phyloP scores from a whole-genome alignment of 2,797 vertebrate genomes.

The Pogoniulus pusillus region DNA sequence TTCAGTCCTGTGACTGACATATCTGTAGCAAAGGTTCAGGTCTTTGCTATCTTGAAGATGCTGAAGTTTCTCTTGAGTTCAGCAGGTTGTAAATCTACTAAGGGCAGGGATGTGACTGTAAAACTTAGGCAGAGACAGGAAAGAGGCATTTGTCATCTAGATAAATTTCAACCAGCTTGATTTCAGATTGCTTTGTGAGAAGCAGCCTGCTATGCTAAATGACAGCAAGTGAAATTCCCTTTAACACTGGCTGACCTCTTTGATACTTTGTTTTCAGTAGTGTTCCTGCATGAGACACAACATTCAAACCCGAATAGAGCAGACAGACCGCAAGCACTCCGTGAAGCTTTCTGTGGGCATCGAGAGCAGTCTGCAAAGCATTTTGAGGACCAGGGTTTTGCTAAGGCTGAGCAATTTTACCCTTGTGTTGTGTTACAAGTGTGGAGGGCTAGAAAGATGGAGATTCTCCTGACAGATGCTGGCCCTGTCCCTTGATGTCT shows the following conservation, averaged over 20 bases:
- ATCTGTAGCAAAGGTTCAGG: neutral
- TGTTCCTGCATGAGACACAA: neutral
- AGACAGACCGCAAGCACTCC: neutral
- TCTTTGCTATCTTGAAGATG: conserved; percentile 1
- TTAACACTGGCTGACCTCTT: conserved; percentile 12
- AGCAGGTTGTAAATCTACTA: conserved; percentile 7
- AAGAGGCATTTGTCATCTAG: conserved; percentile 31
- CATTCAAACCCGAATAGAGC: neutral
- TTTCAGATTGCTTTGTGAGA: conserved; percentile 25
- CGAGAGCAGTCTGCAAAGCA: neutral
- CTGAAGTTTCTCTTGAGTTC: conserved; percentile 26
- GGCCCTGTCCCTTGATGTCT: neutral
- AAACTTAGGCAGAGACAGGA: conserved; percentile 16
- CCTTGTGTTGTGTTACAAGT: neutral
- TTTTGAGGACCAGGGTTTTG: neutral
- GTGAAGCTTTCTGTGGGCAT: neutral
- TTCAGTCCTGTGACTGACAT: neutral
- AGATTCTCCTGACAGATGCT: neutral
- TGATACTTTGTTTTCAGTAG: neutral
- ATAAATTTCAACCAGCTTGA: conserved; percentile 29
- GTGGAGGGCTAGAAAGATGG: neutral
- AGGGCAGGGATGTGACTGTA: neutral
- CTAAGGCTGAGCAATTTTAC: neutral
- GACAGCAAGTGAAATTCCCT: conserved; percentile 30
- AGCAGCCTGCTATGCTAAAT: conserved; percentile 6